These are phyloP conservation scores for Regulus satrapa DNA, from an alignment of 2,113 vertebrate genomes.

Conservation along the genomic window DNA sequence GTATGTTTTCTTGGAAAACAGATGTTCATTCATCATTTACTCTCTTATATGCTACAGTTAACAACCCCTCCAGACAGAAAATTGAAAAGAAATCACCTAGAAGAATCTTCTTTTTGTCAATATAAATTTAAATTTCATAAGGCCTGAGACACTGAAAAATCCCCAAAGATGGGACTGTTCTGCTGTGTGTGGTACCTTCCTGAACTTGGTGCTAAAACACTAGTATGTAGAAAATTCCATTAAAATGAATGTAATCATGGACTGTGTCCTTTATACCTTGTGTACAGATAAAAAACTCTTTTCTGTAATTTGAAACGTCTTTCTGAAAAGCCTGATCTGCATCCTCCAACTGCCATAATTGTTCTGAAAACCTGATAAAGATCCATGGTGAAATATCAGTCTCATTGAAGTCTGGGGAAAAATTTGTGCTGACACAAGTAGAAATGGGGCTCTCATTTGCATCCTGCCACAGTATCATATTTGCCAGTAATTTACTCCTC, in stretches of 20 bases:
- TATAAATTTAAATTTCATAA: not conserved
- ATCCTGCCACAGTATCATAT: not conserved
- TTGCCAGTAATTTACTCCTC: not conserved
- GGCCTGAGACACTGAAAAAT: not conserved
- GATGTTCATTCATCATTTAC: not conserved
- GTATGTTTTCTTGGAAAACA: not conserved
- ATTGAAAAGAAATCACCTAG: not conserved
- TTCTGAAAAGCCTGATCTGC: not conserved
- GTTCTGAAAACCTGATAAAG: constrained; percentile 1
- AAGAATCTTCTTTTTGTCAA: not conserved
- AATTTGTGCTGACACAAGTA: not conserved
- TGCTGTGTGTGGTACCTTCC: not conserved
- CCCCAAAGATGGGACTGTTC: not conserved
- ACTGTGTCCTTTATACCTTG: not conserved
- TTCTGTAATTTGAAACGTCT: constrained; percentile 22
- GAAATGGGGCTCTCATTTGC: not conserved
- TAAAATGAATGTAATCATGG: not conserved
- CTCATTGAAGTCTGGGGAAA: not conserved
- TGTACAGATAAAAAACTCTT: not conserved
- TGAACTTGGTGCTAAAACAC: not conserved
- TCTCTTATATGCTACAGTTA: not conserved
- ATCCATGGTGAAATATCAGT: constrained; percentile 1
- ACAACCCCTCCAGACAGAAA: not conserved
- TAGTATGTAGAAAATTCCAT: not conserved
- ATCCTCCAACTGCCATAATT: not conserved